phyloP scores from a whole-genome alignment of 2,113 vertebrate genomes.

The Echinops telfairi region DNA sequence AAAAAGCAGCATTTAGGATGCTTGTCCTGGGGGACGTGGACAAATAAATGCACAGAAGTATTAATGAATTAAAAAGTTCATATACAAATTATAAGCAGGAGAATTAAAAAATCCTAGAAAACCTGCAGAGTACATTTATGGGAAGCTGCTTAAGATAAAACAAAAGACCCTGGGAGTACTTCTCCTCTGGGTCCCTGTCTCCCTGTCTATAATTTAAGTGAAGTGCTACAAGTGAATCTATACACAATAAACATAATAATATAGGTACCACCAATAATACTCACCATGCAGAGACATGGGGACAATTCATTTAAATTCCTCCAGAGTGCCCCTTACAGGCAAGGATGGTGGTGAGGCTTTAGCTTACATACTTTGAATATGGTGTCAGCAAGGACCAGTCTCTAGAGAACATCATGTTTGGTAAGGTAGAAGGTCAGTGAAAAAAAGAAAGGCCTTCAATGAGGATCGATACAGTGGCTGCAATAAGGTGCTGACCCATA shows the following conservation, averaged over 20 bases:
- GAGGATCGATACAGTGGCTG: too few relatives aligned
- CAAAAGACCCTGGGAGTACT: not conserved
- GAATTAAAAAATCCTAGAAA: not conserved
- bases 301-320: not conserved
- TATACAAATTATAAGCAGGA: not conserved
- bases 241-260: not conserved
- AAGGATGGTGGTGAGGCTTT: too few relatives aligned
- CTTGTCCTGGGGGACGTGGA: not conserved
- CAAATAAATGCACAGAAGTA: not conserved
- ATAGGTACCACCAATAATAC: not conserved
- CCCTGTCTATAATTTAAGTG: not conserved
- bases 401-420: too few relatives aligned
- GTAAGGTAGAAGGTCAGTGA: too few relatives aligned
- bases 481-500: too few relatives aligned
- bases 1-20: conserved; percentile 26
- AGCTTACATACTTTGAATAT: too few relatives aligned
- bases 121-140: not conserved
- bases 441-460: too few relatives aligned
- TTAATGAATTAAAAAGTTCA: not conserved
- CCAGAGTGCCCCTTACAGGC: too few relatives aligned
- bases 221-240: not conserved
- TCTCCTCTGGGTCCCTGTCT: not conserved
- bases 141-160: not conserved
- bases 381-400: too few relatives aligned
- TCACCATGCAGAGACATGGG: too few relatives aligned